phyloP scores from a whole-genome alignment of 2,797 vertebrate species.

The Furcifer pardalis region DNA sequence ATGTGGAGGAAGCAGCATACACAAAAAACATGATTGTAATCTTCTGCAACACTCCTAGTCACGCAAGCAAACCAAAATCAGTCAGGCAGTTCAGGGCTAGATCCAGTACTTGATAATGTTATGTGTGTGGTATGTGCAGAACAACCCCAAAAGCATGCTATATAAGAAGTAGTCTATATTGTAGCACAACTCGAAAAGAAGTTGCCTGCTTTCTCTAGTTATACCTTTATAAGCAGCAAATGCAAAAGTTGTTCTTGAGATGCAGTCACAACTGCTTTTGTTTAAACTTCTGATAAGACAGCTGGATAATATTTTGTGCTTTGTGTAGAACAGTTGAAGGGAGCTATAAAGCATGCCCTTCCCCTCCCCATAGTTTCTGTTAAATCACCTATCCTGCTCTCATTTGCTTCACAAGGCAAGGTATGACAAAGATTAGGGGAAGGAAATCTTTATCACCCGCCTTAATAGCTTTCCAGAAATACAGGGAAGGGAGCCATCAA shows the following conservation, averaged over 20 bases:
- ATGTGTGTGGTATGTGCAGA: neutral
- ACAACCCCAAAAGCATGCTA: neutral
- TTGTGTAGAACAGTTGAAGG: neutral
- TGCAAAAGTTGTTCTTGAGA: neutral
- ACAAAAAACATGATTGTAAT: too few species aligned
- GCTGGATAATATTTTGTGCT: neutral
- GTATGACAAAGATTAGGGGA: neutral
- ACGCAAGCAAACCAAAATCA: neutral
- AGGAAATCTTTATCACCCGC: neutral
- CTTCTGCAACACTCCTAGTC: neutral
- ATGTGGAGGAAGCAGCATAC: too few species aligned
- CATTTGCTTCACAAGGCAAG: conserved; percentile 25
- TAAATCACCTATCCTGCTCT: neutral
- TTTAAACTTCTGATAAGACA: neutral
- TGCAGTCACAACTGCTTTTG: neutral
- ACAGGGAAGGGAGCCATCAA: neutral
- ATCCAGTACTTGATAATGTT: neutral
- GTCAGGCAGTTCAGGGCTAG: neutral
- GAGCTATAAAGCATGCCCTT: neutral
- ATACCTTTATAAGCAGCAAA: neutral
- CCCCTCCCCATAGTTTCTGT: neutral
- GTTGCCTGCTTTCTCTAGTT: neutral
- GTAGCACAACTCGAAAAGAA: too few species aligned
- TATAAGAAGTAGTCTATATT: neutral
- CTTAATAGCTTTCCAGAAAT: neutral